A percentile compares a stretch with the other conserved stretches of the same genome.
phyloP scores from a whole-genome alignment of 1,140 invertebrate species.

The Drosophila willistoni region DNA sequence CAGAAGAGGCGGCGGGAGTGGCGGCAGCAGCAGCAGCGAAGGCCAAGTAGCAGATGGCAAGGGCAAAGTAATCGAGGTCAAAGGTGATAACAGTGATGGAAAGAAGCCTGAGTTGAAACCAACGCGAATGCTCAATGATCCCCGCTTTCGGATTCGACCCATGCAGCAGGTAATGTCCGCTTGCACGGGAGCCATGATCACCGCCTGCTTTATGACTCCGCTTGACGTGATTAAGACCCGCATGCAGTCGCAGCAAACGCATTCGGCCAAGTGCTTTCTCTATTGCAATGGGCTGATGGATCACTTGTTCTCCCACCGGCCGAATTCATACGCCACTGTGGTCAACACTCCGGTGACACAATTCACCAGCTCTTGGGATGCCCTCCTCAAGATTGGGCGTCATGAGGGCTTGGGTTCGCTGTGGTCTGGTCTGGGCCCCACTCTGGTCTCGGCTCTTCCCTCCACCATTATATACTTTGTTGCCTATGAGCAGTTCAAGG shows the following conservation, averaged over 20 bases:
- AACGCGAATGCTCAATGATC: conserved; percentile 85
- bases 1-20: not conserved
- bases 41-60: not conserved
- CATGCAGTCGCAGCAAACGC: conserved; percentile 94
- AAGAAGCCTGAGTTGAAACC: not conserved
- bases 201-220: conserved; percentile 96
- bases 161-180: conserved; percentile 95
- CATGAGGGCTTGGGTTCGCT: conserved; percentile 94
- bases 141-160: conserved; percentile 90
- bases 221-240: conserved; percentile 99
- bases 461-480: conserved; percentile 99
- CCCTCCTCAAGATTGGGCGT: conserved; percentile 95
- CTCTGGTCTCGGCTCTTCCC: conserved; percentile 96
- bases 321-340: conserved; percentile 63
- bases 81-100: not conserved
- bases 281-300: conserved; percentile 99
- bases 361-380: conserved; percentile 97
- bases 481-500: conserved; percentile 95
- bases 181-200: conserved; percentile 94
- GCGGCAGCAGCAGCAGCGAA: not conserved
- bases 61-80: not conserved
- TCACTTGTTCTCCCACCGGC: conserved; percentile 93
- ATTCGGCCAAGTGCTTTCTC: conserved; percentile 94
- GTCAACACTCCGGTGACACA: conserved; percentile 86
- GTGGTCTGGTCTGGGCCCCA: conserved; percentile 98